These are phyloP conservation scores for Cyprinella venusta DNA, from an alignment of 2,797 vertebrate species.

Conservation along the genomic window DNA sequence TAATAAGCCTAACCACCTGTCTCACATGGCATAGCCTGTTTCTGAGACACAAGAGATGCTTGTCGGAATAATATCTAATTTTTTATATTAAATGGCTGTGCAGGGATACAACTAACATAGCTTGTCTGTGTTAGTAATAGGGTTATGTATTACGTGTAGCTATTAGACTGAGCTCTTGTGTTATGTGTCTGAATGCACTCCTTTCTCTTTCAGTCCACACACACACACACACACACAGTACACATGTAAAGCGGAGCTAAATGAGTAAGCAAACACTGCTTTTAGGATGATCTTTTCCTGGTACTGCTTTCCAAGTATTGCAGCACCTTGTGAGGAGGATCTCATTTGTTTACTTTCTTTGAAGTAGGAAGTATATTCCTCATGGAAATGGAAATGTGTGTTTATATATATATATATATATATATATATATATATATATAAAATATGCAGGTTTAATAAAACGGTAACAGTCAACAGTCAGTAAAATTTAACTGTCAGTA, in stretches of 20 bases:
- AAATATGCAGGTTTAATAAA: not conserved
- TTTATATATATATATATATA: too few relatives aligned
- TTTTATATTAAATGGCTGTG: slow-evolving; percentile 43
- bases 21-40: slow-evolving; percentile 8
- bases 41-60: not conserved
- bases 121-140: slow-evolving; percentile 29
- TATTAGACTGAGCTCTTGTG: slow-evolving; percentile 33
- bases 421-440: too few relatives aligned
- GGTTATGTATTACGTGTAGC: slow-evolving; percentile 40
- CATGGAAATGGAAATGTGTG: not conserved
- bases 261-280: slow-evolving; percentile 22
- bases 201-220: not conserved
- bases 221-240: not conserved
- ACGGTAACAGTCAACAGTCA: not conserved
- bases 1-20: slow-evolving; percentile 16
- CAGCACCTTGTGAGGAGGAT: slow-evolving; percentile 1
- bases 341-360: slow-evolving; percentile 25
- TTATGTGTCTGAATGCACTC: slow-evolving; percentile 15
- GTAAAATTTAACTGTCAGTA: too few relatives aligned
- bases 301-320: slow-evolving; percentile 10
- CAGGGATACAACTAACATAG: slow-evolving; percentile 41
- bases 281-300: slow-evolving; percentile 4
- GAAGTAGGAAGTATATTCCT: slow-evolving; percentile 10
- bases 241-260: slow-evolving; percentile 13
- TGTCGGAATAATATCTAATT: slow-evolving; percentile 29